Base-by-base conservation (phyloP, 2,888 invertebrate genomes). In the Drosophila rubida region DNA sequence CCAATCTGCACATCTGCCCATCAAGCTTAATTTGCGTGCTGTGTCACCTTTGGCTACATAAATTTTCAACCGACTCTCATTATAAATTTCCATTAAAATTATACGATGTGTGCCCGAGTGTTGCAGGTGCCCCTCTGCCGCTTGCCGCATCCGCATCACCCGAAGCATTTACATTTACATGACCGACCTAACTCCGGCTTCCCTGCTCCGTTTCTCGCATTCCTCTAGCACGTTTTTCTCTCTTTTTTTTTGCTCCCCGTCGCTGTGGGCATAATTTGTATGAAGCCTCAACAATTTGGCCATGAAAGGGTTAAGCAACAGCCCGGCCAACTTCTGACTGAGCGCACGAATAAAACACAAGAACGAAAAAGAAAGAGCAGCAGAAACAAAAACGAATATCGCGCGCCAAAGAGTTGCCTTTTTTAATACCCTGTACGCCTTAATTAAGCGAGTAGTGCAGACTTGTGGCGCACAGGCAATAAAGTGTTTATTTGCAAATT, bases 21-120 rank as follows among this genome's bases (percentile, higher is more conserved):
- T 50, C 78, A 51, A 44, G 39, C 78, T 72, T 73, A 72, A 69
- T 69, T 78, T 78, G 69, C 68, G 73, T 87, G 87, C 83, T 59
- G 87, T 74, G 87, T 82, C 74, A 82, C 81, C 80, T 84, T 77
- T 70, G 62, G 76, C 57, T 53, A 69, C 70, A 80, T 76, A 68
- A 77, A 80, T 74, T 88, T 77, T 69, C 74, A 87, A 78, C 68
- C 70, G 87, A 63, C 85, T 74, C 89, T 82, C 89, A 82, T 82
- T 82, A 82, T 88, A 84, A 81, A 87, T 82, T 84, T 88, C 78
- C 82, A 88, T 82, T 87, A 88, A 88, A 87, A 82, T 82, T 80
- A 88, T 78, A 82, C 69, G 82, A 84, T 53, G 58, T 67, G 66
- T 63, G 78, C 39, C 57, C 42, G 44, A 69, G 64, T n/a, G 50